Base-by-base conservation (phyloP, 2,888 invertebrate genomes). In the Anticlea derivata region DNA sequence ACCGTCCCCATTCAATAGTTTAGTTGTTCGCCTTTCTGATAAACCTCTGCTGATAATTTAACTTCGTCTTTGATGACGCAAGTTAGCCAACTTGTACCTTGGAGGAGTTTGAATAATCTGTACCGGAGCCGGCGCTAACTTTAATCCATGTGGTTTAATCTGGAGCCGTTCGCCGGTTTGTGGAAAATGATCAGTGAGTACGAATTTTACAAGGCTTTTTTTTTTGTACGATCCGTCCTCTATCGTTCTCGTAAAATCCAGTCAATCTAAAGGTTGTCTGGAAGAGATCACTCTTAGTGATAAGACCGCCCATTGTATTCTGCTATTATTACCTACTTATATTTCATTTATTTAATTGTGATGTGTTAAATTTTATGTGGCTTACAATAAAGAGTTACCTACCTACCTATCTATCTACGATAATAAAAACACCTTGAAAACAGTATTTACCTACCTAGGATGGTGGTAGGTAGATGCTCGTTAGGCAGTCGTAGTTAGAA, bases 11-110 rank as follows among this genome's bases (percentile, higher is more conserved):
- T 54, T 54, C 50, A 54, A 50, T 54, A 50, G 49, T 50, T 49
- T 41, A 45, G 49, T 46, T 38, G 54, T 38, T 54, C 49, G 50
- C 35, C 50, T 34, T 54, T 50, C 50, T 50, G 50, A 46, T 49
- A 54, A 49, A 54, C 54, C 40, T 48, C 34, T 37, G 52, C 44
- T 52, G 52, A 52, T 52, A 52, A 52, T 48, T 48, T 52, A 52
- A 48, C 47, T 52, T 52, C 34, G 52, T 44, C 52, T 52, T 48
- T 52, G 52, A 52, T 43, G 48, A 48, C 43, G 48, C 30, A 48
- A 52, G 29, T 52, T 52, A 27, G 31, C 46, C 30, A 47, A 51
- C 52, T 48, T 39, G 43, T 52, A 48, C 48, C 34, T 44, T 38
- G 24, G 13, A 41, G 41, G 31, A 43, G 52, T 43, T 52, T 52